phyloP scores from a whole-genome alignment of 2,888 invertebrate species.

The Dorcus hopei region DNA sequence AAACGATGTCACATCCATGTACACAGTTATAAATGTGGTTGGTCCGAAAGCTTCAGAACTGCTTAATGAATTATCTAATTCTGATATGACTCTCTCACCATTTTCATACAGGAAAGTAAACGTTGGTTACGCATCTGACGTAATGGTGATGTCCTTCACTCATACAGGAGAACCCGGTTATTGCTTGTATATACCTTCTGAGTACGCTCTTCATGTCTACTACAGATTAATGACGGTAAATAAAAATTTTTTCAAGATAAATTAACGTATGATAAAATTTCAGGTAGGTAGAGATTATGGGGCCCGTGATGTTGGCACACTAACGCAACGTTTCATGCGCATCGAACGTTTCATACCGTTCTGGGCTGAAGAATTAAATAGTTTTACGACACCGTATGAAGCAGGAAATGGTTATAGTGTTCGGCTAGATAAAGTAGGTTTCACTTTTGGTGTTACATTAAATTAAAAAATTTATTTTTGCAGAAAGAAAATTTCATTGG shows the following conservation, averaged over 20 bases:
- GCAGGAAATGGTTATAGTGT: constrained; percentile 62
- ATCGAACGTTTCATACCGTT: constrained; percentile 70
- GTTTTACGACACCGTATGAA: constrained; percentile 61
- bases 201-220: constrained; percentile 73
- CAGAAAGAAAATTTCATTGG: constrained; percentile 64
- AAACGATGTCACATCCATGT: constrained; percentile 69
- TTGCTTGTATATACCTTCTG: constrained; percentile 67
- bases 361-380: constrained; percentile 67
- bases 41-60: constrained; percentile 66
- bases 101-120: constrained; percentile 68
- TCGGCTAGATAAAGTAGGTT: constrained; percentile 50
- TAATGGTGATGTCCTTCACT: constrained; percentile 68
- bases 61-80: constrained; percentile 62
- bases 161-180: constrained; percentile 71
- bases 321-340: constrained; percentile 64
- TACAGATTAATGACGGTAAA: constrained; percentile 60
- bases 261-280: constrained; percentile 13
- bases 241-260: constrained; percentile 1
- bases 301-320: constrained; percentile 63
- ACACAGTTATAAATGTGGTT: constrained; percentile 68
- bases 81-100: constrained; percentile 58
- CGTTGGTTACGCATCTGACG: constrained; percentile 66
- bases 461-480: constrained; percentile 38
- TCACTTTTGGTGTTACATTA: background rate
- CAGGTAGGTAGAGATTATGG: constrained; percentile 65